Conservation (phyloP, 2,888 invertebrate genomes). For the Amphipoea oculea region DNA sequence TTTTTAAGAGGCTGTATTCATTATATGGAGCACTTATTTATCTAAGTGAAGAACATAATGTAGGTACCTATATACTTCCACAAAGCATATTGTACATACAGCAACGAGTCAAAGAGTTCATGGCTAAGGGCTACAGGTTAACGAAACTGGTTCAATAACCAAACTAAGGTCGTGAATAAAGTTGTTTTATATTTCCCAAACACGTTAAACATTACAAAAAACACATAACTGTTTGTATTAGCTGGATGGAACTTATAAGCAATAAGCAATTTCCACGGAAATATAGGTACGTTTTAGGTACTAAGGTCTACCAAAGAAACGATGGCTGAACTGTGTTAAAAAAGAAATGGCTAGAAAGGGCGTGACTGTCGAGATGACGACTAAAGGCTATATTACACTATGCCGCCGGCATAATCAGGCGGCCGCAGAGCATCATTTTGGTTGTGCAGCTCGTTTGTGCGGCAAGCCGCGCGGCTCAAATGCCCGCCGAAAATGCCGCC, state of each 20-base stretch:
- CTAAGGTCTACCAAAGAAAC: not conserved
- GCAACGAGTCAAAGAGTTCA: constrained; percentile 19
- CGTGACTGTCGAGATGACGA: too few species aligned
- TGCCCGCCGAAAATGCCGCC: too few species aligned
- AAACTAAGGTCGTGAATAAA: constrained; percentile 8
- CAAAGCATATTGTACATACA: not conserved
- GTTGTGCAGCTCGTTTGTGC: too few species aligned
- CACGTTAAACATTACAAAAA: constrained; percentile 6
- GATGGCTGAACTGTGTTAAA: not conserved
- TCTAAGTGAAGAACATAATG: constrained; percentile 1
- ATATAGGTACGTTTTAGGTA: not conserved
- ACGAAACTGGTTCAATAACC: constrained; percentile 37
- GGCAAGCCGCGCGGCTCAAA: too few species aligned
- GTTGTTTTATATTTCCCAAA: constrained; percentile 12
- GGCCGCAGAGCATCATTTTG: too few species aligned
- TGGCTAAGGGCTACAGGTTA: constrained; percentile 26
- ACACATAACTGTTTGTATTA: not conserved
- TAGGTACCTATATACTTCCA: not conserved
- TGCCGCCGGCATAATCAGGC: too few species aligned
- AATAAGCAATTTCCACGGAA: not conserved
- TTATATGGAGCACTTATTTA: constrained; percentile 1
- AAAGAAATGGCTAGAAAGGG: not conserved
- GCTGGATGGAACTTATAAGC: not conserved
- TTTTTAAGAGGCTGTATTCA: constrained; percentile 8
- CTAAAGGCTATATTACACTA: too few species aligned